Evolutionary conservation across 2,888 invertebrate genomes (phyloP).

Genomic region (Hipparchia sbordonii): DNA sequence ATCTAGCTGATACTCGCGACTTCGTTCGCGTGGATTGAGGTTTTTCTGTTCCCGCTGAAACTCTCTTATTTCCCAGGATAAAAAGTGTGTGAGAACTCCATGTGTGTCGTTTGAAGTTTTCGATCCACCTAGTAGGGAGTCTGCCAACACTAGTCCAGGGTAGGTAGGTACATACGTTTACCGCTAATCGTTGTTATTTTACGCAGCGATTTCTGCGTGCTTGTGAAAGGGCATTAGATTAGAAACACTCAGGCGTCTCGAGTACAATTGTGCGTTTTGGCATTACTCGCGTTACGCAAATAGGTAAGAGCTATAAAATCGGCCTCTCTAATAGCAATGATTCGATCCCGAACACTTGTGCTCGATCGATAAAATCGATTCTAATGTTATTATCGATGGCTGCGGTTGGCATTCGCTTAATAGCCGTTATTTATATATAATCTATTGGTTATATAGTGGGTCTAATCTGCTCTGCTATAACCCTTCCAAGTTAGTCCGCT

Average conservation of each 20-base stretch:
- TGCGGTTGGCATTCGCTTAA: constrained; percentile 1
- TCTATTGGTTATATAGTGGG: not conserved
- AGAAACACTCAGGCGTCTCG: constrained; percentile 44
- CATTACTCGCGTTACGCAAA: constrained; percentile 47
- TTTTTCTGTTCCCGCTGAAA: no score
- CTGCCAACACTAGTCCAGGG: no score
- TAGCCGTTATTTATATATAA: constrained; percentile 6
- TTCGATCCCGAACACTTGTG: constrained; percentile 52
- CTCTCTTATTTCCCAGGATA: no score
- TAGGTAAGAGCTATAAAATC: constrained; percentile 46
- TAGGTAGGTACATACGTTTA: no score
- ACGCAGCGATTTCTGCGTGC: not conserved
- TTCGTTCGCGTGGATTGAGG: no score
- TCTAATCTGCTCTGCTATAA: no score
- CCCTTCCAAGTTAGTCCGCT: no score
- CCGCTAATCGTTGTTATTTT: no score
- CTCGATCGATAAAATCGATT: constrained; percentile 43
- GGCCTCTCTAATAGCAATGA: constrained; percentile 47
- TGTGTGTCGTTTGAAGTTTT: no score
- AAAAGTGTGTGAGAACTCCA: no score
- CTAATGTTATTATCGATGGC: constrained; percentile 31
- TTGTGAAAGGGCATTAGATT: constrained; percentile 36
- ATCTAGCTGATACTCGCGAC: no score
- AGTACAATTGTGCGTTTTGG: constrained; percentile 44
- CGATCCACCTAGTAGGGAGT: no score